Evolutionary conservation across 2,113 vertebrate species (phyloP), one percentile per base, ranked within the genome.

Genomic region (Alligator sinensis): DNA sequence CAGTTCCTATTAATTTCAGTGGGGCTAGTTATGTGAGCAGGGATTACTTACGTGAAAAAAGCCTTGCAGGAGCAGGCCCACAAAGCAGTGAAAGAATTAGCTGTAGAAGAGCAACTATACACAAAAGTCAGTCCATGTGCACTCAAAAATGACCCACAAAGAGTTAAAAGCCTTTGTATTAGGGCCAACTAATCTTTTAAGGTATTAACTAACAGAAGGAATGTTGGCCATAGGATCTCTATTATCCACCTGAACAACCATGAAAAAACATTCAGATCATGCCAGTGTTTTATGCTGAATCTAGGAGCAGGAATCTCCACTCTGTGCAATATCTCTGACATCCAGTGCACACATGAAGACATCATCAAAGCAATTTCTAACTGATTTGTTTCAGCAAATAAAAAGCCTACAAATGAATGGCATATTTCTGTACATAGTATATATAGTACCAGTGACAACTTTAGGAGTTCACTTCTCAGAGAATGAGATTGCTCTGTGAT

Each of bases 181-280:
- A 93, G 47, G 47, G 87, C 96, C 97, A 97, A 86, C 96, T 96
- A 94, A 96, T 97, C 96, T 96, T 97, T 95, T 77, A 96, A 93
- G 93, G 93, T 97, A 97, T 97, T 97, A 97, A 96, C 92, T 96
- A 95, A 93, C 97, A 91, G 94, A 92, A 97, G 96, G 96, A 96
- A 97, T 97, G 96, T 92, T 97, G 89, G 95, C 96, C 90, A 92
- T 96, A 82, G 89, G 95, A 95, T 95, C 95, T 97, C 95, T 96
- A 92, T 97, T 97, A 97, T 97, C 94, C 97, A 97, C 96, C 97
- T 97, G 96, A 97, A 97, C 96, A 96, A 97, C 96, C 96, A 96
- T 96, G 97, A 94, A 97, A 97, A 96, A 96, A 94, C 96, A 97
- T 97, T 97, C 88, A 94, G 89, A 95, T 95, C 92, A 85, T 86